Evolutionary conservation across 2,113 vertebrate genomes (phyloP), one percentile per base, ranked within the genome.

Genomic region (Pachypanchax playfairii): DNA sequence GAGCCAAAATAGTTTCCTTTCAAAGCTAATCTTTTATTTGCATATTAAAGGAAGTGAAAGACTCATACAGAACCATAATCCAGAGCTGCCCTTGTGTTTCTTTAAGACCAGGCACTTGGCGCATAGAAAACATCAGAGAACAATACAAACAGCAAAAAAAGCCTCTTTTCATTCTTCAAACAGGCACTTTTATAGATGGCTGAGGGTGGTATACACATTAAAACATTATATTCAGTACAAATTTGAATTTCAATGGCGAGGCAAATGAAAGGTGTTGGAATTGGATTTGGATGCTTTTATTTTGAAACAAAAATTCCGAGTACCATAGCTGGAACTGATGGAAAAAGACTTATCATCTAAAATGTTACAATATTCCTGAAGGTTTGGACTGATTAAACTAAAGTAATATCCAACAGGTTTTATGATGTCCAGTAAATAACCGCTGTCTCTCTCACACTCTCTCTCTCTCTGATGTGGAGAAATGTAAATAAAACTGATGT

Each of bases 21-120:
- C 67, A 50, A 51, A 79, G 80, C 85, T 88, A 89, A 91, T 88
- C 90, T 85, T 44, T 68, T 43, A 91, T 92, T 92, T 89, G 80
- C 90, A 91, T 88, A 84, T 87, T 90, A 90, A 90, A 90, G 80
- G 77, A 50, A 69, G 75, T 70, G 69, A 80, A 83, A 86, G 84
- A 84, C 33, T 67, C 68, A 79, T 61, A 80, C 46, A 84, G 73
- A 74, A 69, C 49, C 70, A 58, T 87, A 87, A 89, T 85, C 88
- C 85, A 70, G 11, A 58, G 77, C 79, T 64, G 82, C 83, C 77
- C 83, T 85, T 86, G 83, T 83, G 79, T 82, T 80, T 75, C 28
- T 72, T 84, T 62, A 77, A 84, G 66, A 82, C 72, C 62, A 75
- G 58, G 70, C 79, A 82, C 80, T 88, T 28, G 35, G 73, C 59